Percentiles rank a stretch among this genome's conserved stretches.
phyloP scores from a whole-genome alignment of 2,888 invertebrate species.

The Cheilosia impressa region DNA sequence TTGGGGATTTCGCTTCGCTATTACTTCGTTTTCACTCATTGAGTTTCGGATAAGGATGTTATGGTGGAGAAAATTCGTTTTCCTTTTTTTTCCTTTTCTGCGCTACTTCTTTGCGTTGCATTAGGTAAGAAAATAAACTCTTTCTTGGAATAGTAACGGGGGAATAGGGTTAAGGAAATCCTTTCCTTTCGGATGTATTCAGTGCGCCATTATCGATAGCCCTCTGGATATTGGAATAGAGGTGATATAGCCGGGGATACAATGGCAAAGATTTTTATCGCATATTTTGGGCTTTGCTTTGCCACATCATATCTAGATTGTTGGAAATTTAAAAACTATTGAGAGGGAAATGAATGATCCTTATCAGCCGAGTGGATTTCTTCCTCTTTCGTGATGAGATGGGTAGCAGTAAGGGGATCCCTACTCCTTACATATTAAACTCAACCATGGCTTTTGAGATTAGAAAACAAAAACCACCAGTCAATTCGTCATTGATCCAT shows the following conservation, averaged over 20 bases:
- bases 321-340: conserved; percentile 3
- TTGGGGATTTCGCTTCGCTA: conserved; percentile 24
- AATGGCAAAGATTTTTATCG: conserved; percentile 47
- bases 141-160: conserved; percentile 6
- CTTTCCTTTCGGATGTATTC: conserved; percentile 53
- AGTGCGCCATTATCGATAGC: conserved; percentile 34
- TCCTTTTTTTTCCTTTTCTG: neutral
- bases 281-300: conserved; percentile 4
- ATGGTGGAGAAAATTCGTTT: conserved; percentile 18
- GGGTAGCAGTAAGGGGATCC: too few species aligned
- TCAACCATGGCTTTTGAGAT: too few species aligned
- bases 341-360: neutral
- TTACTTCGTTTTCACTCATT: conserved; percentile 57
- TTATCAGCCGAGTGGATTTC: neutral
- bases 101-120: conserved; percentile 32
- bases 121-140: conserved; percentile 33
- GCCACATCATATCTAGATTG: conserved; percentile 6
- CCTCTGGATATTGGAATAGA: conserved; percentile 31
- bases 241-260: neutral
- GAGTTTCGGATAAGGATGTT: conserved; percentile 43
- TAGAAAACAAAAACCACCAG: too few species aligned
- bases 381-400: too few species aligned
- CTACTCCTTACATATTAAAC: too few species aligned
- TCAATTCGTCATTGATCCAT: too few species aligned
- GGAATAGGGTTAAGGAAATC: conserved; percentile 48